Base-by-base conservation (phyloP, 2,888 invertebrate species). In the Polietes domitor region DNA sequence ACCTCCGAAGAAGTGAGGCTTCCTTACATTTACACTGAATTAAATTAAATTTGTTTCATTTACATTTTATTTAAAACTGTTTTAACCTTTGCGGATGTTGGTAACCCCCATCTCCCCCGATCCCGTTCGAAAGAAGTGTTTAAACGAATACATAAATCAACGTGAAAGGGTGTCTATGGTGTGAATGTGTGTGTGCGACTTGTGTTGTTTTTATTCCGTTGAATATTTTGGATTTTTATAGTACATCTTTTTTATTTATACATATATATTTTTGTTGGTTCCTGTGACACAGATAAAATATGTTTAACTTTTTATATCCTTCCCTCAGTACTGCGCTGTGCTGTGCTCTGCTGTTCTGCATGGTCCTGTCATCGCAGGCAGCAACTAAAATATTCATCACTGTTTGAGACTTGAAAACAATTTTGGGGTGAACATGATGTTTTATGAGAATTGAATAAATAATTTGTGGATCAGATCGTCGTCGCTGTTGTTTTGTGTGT, bases 41-140 rank as follows among this genome's bases (percentile, higher is more conserved):
- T 77, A 71, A 77, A 77, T 71, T 50, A 63, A 72, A 77, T 77
- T 63, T 71, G 47, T 47, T 71, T 58, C 61, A 47, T 71, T 77
- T 53, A 71, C 68, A 43, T 77, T 63, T 65, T 41, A 65, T 41
- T 63, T 65, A 65, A 65, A 65, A 37, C 9, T 1, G 17, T 7
- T 10, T n/a, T 24, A 61, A 32, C 61, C 61, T 28, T 2, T 28
- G 61, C 26, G 28, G 15, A 32, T 61, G 61, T 61, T 28, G 61
- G 17, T 26, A 15, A 10, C 26, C 7, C 58, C 58, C 15, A 32
- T 32, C 47, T 47, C n/a, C 47, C n/a, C 47, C n/a, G n/a, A n/a
- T 4, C 47, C 15, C 47, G 15, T 47, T 47, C 4, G 12, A n/a
- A 47, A 12, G 10, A 58, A 26, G 9, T 53, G 53, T 6, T 24